Evolutionary conservation across 2,888 invertebrate species (phyloP).

Genomic region (Rhopalosiphum nymphaeae): DNA sequence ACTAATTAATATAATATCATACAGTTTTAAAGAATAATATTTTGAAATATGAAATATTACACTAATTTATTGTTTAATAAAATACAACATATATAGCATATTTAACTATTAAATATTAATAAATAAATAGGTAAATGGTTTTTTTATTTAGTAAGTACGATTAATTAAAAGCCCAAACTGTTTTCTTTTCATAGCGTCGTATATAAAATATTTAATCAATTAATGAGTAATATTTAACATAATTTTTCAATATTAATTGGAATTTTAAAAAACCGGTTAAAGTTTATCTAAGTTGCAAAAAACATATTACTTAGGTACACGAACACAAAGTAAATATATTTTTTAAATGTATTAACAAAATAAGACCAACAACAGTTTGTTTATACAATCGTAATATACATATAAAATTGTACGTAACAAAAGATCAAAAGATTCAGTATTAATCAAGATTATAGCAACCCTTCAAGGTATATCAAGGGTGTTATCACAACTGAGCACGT

Average conservation of each 20-base stretch:
- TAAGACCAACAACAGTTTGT: not conserved
- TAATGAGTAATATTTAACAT: not conserved
- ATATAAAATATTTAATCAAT: not conserved
- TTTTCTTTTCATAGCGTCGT: not conserved
- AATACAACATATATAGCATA: not conserved
- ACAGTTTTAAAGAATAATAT: not conserved
- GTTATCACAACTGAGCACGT: conserved; percentile 2
- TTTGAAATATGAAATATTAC: not conserved
- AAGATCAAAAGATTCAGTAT: not conserved
- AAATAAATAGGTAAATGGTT: not conserved
- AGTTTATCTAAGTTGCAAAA: not conserved
- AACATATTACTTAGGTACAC: not conserved
- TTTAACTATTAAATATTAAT: not conserved
- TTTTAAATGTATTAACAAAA: not conserved
- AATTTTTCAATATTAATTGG: not conserved
- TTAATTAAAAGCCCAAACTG: not conserved
- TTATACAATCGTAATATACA: not conserved
- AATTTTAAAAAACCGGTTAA: not conserved
- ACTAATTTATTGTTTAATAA: not conserved
- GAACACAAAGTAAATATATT: not conserved
- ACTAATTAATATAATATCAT: not conserved
- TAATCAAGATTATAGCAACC: not conserved
- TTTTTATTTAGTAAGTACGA: not conserved
- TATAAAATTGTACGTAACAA: not conserved
- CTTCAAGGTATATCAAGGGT: not conserved